Percentiles rank a stretch among this genome's conserved stretches.
Conservation (phyloP, 1,140 invertebrate species). For the Magallana ariakensis region DNA sequence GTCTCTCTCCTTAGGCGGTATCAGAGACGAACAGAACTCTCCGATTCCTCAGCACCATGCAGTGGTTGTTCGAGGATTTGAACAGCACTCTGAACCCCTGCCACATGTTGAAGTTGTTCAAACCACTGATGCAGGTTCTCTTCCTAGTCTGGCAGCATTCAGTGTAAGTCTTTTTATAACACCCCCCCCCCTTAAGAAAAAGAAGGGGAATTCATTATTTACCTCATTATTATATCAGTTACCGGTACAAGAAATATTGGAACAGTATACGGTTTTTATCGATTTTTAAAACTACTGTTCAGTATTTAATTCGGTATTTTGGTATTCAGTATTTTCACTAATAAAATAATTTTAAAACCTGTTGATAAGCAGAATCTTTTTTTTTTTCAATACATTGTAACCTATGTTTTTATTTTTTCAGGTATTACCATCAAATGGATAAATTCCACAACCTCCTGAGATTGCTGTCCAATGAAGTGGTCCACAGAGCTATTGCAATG, state of each 20-base stretch:
- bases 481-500: conserved; percentile 76
- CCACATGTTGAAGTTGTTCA: conserved; percentile 74
- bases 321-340: too few relatives aligned
- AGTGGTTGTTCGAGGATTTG: conserved; percentile 73
- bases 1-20: conserved; percentile 67
- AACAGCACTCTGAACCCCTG: conserved; percentile 71
- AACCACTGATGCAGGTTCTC: conserved; percentile 77
- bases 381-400: too few relatives aligned
- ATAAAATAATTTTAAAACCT: too few relatives aligned
- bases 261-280: too few relatives aligned
- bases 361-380: too few relatives aligned
- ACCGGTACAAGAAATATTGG: too few relatives aligned
- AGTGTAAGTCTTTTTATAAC: conserved; percentile 67
- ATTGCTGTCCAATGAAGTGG: conserved; percentile 79
- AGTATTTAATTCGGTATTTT: too few relatives aligned
- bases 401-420: conserved; percentile 55
- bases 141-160: conserved; percentile 78
- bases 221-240: too few relatives aligned
- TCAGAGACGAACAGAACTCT: conserved; percentile 75
- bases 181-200: too few relatives aligned
- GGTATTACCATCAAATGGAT: conserved; percentile 78
- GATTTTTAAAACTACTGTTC: too few relatives aligned
- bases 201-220: too few relatives aligned
- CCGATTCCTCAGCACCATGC: conserved; percentile 75
- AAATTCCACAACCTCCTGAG: conserved; percentile 77